Percentiles rank a stretch among this genome's conserved stretches.
Conservation (phyloP, 2,888 invertebrate species). For the Leptinotarsa tumamoca region DNA sequence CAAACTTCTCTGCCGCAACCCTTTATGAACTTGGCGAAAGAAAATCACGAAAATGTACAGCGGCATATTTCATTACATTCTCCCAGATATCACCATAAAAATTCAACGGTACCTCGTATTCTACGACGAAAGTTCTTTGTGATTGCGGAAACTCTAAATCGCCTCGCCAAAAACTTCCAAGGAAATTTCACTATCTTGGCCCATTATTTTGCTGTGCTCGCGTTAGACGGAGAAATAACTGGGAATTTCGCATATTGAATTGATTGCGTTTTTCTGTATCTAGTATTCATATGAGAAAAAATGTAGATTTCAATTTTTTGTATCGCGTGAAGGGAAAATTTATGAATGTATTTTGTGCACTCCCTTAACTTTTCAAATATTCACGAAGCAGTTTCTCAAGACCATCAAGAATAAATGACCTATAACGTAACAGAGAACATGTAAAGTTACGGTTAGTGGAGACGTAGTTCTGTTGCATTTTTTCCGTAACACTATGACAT, state of each 20-base stretch:
- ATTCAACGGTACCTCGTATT: slow-evolving; percentile 38
- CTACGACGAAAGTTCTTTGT: slow-evolving; percentile 36
- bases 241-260: background rate
- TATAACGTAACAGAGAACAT: no score
- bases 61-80: slow-evolving; percentile 31
- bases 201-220: slow-evolving; percentile 40
- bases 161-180: slow-evolving; percentile 39
- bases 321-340: no score
- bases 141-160: slow-evolving; percentile 43
- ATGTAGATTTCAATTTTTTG: no score
- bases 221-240: slow-evolving; percentile 20
- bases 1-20: background rate
- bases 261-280: background rate
- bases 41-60: slow-evolving; percentile 24
- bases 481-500: no score
- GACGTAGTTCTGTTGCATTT: no score
- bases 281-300: no score
- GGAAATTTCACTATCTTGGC: slow-evolving; percentile 42
- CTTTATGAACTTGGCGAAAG: background rate
- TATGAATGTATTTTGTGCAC: no score
- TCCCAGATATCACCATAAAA: slow-evolving; percentile 33
- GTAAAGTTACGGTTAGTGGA: no score
- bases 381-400: no score
- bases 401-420: no score
- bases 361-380: no score